phyloP scores from a whole-genome alignment of 1,140 invertebrate species.

The Pollicipes pollicipes region DNA sequence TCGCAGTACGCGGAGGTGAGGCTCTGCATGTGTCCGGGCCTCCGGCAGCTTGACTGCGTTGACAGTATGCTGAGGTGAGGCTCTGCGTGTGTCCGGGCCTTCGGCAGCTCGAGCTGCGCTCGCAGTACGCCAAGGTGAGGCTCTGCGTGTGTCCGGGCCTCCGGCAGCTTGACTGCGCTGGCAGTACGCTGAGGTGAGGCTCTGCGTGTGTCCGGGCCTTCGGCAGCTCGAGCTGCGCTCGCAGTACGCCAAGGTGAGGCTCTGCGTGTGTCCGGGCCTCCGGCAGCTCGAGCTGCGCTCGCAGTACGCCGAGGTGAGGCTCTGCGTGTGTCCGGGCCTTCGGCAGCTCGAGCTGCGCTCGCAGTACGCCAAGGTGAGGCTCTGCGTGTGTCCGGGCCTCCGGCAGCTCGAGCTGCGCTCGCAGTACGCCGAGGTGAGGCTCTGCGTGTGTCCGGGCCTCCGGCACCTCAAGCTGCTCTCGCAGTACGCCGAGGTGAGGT shows the following conservation, averaged over 20 bases:
- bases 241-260: constrained; percentile 7
- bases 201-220: too few relatives aligned
- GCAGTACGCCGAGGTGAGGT: too few relatives aligned
- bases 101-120: constrained; percentile 23
- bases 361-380: constrained; percentile 7
- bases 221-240: constrained; percentile 23
- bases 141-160: not conserved
- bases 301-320: too few relatives aligned
- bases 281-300: not conserved
- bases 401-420: too few relatives aligned
- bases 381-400: not conserved
- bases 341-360: constrained; percentile 23
- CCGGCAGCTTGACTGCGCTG: not conserved
- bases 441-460: too few relatives aligned
- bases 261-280: not conserved
- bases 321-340: too few relatives aligned
- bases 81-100: too few relatives aligned
- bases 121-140: constrained; percentile 7
- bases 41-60: not conserved
- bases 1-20: constrained; percentile 8
- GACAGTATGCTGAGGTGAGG: too few relatives aligned
- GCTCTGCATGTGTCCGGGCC: not conserved
- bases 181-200: too few relatives aligned
- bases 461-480: too few relatives aligned
- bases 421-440: too few relatives aligned